phyloP scores from a whole-genome alignment of 2,113 vertebrate species.

The Aspiorhynchus laticeps region DNA sequence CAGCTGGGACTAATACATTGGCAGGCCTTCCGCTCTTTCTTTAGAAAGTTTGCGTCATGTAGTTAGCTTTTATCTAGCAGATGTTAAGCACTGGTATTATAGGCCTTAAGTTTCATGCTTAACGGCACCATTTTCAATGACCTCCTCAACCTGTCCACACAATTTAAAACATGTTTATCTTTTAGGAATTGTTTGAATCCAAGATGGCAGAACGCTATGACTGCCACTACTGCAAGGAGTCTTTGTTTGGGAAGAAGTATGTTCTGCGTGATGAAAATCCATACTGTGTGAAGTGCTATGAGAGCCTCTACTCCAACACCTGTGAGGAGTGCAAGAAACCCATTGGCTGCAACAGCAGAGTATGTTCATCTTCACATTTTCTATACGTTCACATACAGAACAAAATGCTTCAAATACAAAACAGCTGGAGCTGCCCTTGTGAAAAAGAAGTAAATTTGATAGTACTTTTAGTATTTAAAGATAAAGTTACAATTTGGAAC shows the following conservation, averaged over 20 bases:
- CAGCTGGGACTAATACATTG: conserved; percentile 37
- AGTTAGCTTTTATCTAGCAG: conserved; percentile 28
- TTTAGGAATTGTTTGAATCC: conserved; percentile 56
- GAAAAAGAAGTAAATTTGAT: neutral
- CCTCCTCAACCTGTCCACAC: neutral
- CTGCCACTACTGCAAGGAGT: conserved; percentile 82
- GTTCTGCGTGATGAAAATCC: conserved; percentile 83
- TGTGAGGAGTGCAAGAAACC: conserved; percentile 85
- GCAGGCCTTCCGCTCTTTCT: conserved; percentile 26
- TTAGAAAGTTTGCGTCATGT: conserved; percentile 27
- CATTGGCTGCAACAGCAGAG: conserved; percentile 85
- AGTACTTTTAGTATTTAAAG: neutral
- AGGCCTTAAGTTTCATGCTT: neutral
- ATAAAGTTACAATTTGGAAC: too few relatives aligned
- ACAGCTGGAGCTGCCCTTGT: neutral
- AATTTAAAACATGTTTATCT: neutral
- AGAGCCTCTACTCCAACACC: conserved; percentile 83
- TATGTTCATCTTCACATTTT: conserved; percentile 58
- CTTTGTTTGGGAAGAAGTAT: conserved; percentile 85
- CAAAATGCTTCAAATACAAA: neutral
- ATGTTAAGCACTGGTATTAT: conserved; percentile 17
- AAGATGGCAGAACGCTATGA: conserved; percentile 84
- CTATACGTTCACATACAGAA: too few relatives aligned
- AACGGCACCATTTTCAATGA: neutral
- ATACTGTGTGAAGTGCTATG: conserved; percentile 83